Percentiles rank a stretch among this genome's conserved stretches.
Evolutionary conservation across 2,888 invertebrate species (phyloP).

Genomic region (Ennomos erosarius): DNA sequence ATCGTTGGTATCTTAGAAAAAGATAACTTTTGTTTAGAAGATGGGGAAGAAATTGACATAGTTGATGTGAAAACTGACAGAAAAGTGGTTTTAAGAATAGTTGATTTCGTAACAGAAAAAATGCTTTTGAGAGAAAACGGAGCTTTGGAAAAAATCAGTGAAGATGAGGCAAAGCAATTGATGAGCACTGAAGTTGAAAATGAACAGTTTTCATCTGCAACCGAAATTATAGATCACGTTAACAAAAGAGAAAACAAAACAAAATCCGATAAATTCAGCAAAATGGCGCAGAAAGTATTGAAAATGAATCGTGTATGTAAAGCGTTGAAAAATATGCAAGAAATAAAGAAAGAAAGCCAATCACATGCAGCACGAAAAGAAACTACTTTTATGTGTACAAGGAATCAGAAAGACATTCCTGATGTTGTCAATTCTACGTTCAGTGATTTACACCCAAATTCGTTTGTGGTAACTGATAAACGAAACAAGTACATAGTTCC

Average conservation of each 20-base stretch:
- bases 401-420: slow-evolving; percentile 66
- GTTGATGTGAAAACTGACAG: slow-evolving; percentile 73
- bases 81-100: slow-evolving; percentile 81
- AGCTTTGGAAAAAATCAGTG: slow-evolving; percentile 74
- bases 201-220: slow-evolving; percentile 39
- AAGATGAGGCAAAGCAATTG: slow-evolving; percentile 72
- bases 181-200: slow-evolving; percentile 60
- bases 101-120: slow-evolving; percentile 84
- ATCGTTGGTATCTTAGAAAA: slow-evolving; percentile 66
- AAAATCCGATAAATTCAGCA: slow-evolving; percentile 55
- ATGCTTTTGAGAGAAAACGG: slow-evolving; percentile 84
- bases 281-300: slow-evolving; percentile 60
- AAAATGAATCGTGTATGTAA: slow-evolving; percentile 69
- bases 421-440: slow-evolving; percentile 80
- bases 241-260: slow-evolving; percentile 12
- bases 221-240: slow-evolving; percentile 38
- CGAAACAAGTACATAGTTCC: slow-evolving; percentile 71
- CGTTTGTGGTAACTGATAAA: slow-evolving; percentile 55
- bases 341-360: slow-evolving; percentile 42
- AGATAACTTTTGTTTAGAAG: slow-evolving; percentile 72
- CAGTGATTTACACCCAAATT: slow-evolving; percentile 56
- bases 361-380: slow-evolving; percentile 37
- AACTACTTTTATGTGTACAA: slow-evolving; percentile 37
- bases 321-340: slow-evolving; percentile 52
- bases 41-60: slow-evolving; percentile 80